Conservation (phyloP, 2,888 invertebrate species). For the Dryococelus australis region DNA sequence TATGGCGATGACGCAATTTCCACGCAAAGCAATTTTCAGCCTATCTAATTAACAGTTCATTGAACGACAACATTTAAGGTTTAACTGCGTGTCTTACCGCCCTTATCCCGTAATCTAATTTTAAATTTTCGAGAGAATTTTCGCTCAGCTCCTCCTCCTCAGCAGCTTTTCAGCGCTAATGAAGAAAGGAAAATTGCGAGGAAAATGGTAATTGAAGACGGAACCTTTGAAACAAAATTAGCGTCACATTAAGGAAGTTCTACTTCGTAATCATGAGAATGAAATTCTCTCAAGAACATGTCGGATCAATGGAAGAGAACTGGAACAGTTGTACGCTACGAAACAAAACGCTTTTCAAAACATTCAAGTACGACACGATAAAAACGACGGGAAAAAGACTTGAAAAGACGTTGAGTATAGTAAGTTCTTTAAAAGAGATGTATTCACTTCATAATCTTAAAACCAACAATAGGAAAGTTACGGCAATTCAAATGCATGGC, state of each 20-base stretch:
- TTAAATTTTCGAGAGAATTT: conserved; percentile 13
- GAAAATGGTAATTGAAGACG: conserved; percentile 3
- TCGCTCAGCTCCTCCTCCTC: not conserved
- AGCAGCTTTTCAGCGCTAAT: not conserved
- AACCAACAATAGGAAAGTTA: too few relatives aligned
- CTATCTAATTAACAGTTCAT: not conserved
- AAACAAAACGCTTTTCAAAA: not conserved
- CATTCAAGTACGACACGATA: not conserved
- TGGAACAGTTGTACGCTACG: not conserved
- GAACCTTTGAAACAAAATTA: conserved; percentile 16
- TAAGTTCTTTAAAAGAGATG: not conserved
- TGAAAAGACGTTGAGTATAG: not conserved
- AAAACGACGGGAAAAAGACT: not conserved
- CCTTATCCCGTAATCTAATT: conserved; percentile 11
- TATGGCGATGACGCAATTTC: not conserved
- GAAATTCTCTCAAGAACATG: not conserved
- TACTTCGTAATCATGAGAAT: conserved; percentile 7
- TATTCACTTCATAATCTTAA: too few relatives aligned
- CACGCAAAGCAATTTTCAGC: not conserved
- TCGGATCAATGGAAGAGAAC: not conserved
- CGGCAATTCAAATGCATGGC: too few relatives aligned
- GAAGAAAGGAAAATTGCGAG: conserved; percentile 9
- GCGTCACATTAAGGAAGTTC: conserved; percentile 9
- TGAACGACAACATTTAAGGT: conserved; percentile 8
- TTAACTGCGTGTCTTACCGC: conserved; percentile 2